These are phyloP conservation scores for Trissolcus japonicus DNA, from an alignment of 2,888 invertebrate genomes.

Conservation along the genomic window DNA sequence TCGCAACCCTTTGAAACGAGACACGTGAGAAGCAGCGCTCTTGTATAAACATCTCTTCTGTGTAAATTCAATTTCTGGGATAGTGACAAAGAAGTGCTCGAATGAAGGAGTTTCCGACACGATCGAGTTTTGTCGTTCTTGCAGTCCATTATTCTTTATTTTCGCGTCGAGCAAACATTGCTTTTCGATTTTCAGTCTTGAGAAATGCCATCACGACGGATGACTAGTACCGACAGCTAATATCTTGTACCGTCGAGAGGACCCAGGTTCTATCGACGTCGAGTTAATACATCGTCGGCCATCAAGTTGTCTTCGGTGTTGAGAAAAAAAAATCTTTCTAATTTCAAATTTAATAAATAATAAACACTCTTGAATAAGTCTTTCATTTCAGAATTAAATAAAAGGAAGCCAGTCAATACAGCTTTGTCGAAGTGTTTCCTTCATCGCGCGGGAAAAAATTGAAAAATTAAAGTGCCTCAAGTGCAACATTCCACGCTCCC, in stretches of 20 bases:
- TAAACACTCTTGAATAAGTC: too few relatives aligned
- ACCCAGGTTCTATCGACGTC: slow-evolving; percentile 39
- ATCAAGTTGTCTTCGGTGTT: slow-evolving; percentile 37
- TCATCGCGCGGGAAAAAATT: too few relatives aligned
- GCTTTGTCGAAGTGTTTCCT: too few relatives aligned
- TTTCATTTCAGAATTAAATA: too few relatives aligned
- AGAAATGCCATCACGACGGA: slow-evolving; percentile 54
- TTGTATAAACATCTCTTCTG: slow-evolving; percentile 53
- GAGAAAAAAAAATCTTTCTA: too few relatives aligned
- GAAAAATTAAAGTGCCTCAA: too few relatives aligned
- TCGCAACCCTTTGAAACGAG: slow-evolving; percentile 48
- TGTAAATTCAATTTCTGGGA: slow-evolving; percentile 56
- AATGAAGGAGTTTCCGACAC: slow-evolving; percentile 55
- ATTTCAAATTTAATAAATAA: too few relatives aligned
- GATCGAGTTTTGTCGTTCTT: slow-evolving; percentile 51
- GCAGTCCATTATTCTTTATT: slow-evolving; percentile 57
- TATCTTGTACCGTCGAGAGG: slow-evolving; percentile 32
- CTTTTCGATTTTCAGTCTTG: slow-evolving; percentile 55
- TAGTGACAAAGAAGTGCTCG: slow-evolving; percentile 54
- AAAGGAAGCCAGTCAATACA: too few relatives aligned
- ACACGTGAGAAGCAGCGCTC: slow-evolving; percentile 42
- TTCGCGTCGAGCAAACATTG: slow-evolving; percentile 53
- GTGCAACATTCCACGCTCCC: too few relatives aligned
- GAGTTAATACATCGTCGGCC: slow-evolving; percentile 41
- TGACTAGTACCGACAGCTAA: slow-evolving; percentile 52